Evolutionary conservation across 2,113 vertebrate genomes (phyloP).

Genomic region (Sapayoa aenigma): DNA sequence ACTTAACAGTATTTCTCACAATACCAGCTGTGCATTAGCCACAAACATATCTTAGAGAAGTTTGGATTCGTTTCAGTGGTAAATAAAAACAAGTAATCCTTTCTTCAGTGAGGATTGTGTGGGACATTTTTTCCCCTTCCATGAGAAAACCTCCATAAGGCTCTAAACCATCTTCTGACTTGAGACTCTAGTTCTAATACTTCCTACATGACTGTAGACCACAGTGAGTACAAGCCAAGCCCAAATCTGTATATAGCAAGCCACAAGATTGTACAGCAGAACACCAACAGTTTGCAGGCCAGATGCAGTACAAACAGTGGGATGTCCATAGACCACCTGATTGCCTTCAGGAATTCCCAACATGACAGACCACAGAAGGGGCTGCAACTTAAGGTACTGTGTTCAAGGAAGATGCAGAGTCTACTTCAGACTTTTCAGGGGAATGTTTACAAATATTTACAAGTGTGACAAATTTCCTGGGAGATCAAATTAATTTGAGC

Average conservation of each 20-base stretch:
- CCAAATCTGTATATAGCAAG: conserved; percentile 50
- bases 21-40: not conserved
- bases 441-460: not conserved
- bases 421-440: not conserved
- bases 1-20: not conserved
- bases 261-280: conserved; percentile 42
- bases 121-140: not conserved
- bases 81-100: conserved; percentile 32
- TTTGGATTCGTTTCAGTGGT: not conserved
- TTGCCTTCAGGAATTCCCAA: not conserved
- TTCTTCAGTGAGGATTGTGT: not conserved
- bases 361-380: not conserved
- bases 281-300: not conserved
- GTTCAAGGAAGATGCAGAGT: not conserved
- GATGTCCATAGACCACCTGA: conserved; percentile 37
- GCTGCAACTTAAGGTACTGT: not conserved
- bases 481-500: not conserved
- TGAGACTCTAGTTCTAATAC: not conserved
- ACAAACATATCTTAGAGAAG: conserved; percentile 16
- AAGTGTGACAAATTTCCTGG: not conserved
- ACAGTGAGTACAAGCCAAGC: conserved; percentile 44
- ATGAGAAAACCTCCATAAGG: not conserved
- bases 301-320: not conserved
- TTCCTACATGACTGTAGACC: conserved; percentile 43
- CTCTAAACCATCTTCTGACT: conserved; percentile 19